Percentiles rank a stretch among this genome's conserved stretches.
phyloP scores from a whole-genome alignment of 2,113 vertebrate genomes.

The Bujurquina vittata region DNA sequence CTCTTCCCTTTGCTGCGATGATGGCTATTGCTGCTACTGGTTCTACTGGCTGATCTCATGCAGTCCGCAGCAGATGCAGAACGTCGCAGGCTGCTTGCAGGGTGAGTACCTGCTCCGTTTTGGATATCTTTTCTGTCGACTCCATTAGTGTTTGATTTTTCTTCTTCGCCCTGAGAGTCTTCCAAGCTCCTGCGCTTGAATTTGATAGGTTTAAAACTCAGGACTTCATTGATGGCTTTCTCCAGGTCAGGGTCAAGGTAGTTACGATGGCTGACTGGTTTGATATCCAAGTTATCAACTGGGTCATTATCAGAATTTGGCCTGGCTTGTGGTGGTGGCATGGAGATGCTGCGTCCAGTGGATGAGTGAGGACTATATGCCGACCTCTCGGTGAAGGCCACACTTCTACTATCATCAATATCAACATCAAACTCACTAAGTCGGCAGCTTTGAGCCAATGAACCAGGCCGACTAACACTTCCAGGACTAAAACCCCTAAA shows the following conservation, averaged over 20 bases:
- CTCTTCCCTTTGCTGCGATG: slow-evolving; percentile 61
- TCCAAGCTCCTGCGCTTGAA: slow-evolving; percentile 86
- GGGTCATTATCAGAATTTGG: slow-evolving; percentile 41
- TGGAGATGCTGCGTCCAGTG: slow-evolving; percentile 87
- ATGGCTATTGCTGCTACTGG: slow-evolving; percentile 68
- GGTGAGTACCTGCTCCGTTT: slow-evolving; percentile 37
- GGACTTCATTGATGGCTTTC: slow-evolving; percentile 93
- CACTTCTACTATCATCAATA: slow-evolving; percentile 77
- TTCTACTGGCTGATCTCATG: slow-evolving; percentile 68
- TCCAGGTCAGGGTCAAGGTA: slow-evolving; percentile 95
- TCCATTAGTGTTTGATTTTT: slow-evolving; percentile 60
- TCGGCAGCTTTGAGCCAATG: slow-evolving; percentile 81
- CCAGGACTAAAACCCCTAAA: slow-evolving; percentile 77
- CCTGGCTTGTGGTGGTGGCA: slow-evolving; percentile 87
- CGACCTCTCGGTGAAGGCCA: slow-evolving; percentile 81
- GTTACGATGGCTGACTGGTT: slow-evolving; percentile 82
- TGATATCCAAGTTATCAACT: slow-evolving; percentile 62
- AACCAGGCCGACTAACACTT: slow-evolving; percentile 80
- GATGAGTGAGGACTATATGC: slow-evolving; percentile 82
- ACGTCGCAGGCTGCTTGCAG: slow-evolving; percentile 79
- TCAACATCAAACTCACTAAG: slow-evolving; percentile 85
- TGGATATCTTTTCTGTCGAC: slow-evolving; percentile 71
- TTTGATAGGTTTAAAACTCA: slow-evolving; percentile 88
- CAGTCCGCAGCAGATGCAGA: slow-evolving; percentile 88
- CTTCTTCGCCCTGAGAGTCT: slow-evolving; percentile 77